A percentile compares a stretch with the other conserved stretches of the same genome.
Evolutionary conservation across 2,797 vertebrate species (phyloP).

Genomic region (Scolopax rusticola): DNA sequence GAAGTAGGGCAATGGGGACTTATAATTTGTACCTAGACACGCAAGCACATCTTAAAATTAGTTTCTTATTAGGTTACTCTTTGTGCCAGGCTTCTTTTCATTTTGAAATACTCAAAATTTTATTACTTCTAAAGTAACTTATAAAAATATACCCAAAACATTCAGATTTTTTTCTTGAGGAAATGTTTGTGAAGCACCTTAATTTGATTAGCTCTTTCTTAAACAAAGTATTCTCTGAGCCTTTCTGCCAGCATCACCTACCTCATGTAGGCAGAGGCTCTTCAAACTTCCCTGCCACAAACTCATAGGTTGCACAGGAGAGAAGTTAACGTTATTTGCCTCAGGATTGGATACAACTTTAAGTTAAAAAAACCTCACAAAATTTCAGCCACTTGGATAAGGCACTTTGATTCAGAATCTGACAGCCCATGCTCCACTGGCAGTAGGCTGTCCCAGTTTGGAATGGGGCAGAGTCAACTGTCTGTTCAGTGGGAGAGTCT

Average conservation of each 20-base stretch:
- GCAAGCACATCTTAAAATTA: not conserved
- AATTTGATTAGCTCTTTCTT: not conserved
- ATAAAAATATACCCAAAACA: rapidly evolving
- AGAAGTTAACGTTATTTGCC: not conserved
- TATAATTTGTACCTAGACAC: not conserved
- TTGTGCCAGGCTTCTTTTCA: not conserved
- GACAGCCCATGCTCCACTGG: not conserved
- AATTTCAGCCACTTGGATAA: not conserved
- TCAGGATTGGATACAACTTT: not conserved
- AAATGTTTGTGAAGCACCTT: not conserved
- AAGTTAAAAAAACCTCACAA: not conserved
- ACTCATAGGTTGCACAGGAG: not conserved
- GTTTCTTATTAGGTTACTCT: not conserved
- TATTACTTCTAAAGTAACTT: not conserved
- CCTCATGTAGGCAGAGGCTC: not conserved
- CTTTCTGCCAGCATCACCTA: not conserved
- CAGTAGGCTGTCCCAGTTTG: no score
- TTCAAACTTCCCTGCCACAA: not conserved
- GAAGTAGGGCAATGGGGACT: not conserved
- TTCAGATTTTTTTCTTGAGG: not conserved
- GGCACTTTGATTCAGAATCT: not conserved
- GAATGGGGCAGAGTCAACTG: no score
- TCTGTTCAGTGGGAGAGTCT: no score
- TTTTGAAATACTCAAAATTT: not conserved
- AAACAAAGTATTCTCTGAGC: not conserved